Base-by-base conservation (phyloP, 2,888 invertebrate genomes). In the Cataglyphis rosenhaueri region DNA sequence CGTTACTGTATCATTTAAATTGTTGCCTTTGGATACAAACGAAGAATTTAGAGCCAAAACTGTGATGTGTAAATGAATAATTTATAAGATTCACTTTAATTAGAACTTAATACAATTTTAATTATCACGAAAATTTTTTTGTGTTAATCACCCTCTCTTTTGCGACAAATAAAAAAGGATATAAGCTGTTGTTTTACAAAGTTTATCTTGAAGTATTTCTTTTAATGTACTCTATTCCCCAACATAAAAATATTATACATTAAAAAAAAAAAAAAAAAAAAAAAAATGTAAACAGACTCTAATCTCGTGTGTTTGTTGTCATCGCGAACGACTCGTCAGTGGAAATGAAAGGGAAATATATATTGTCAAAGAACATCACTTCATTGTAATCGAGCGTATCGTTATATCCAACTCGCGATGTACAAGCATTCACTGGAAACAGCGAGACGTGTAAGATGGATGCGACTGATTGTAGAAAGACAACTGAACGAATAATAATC, bases 371-470 rank as follows among this genome's bases (percentile, higher is more conserved):
- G 29, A 76, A 65, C 12, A 38, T 12, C 18, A 55, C 35, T 44
- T 75, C 62, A 74, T 65, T 65, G 55, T 65, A 52, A 64, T n/a
- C 71, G 57, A 57, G 38, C 29, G 48, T 44, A 21, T 68, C 35
- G 18, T 18, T 1, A 25, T 29, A 57, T 48, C 59, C n/a, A 68
- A 68, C 9, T 35, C 25, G 44, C 9, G 68, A 59, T 21, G 66
- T 10, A 32, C 65, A 35, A 66, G 55, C 29, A 68, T 41, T 68
- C 41, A 32, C 10, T 18, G 18, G 29, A 21, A 21, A n/a, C 12
- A 64, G 15, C 15, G 74, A 71, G 59, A 61, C 71, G 71, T 79
- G 61, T 79, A 59, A 79, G 79, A 74, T 64, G 81, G 73, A 81
- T 73, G 62, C 10, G 81, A 35, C 29, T 15, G 81, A 35, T n/a